Evolutionary conservation across 2,113 vertebrate genomes (phyloP).

Genomic region (Callopanchax toddi): DNA sequence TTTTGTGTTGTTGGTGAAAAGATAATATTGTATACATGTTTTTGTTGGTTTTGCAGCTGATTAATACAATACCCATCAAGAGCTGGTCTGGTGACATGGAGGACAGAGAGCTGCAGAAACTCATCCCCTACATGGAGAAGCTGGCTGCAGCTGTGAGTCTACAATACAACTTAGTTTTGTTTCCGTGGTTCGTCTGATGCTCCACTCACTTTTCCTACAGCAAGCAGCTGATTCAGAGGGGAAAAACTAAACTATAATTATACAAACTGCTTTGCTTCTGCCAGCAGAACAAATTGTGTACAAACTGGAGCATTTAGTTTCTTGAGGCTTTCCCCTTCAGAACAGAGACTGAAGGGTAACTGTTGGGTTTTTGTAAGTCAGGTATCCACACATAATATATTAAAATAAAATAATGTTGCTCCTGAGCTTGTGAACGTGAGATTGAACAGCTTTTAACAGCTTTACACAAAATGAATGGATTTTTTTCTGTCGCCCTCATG

Average conservation of each 20-base stretch:
- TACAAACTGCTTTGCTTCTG: neutral
- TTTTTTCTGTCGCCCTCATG: neutral
- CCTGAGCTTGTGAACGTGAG: too few species aligned
- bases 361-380: neutral
- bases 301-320: neutral
- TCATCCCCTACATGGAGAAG: slow-evolving; percentile 76
- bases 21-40: neutral
- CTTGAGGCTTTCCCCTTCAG: neutral
- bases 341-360: neutral
- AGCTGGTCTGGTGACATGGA: slow-evolving; percentile 77
- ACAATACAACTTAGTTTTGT: neutral
- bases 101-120: slow-evolving; percentile 79
- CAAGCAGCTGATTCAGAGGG: neutral
- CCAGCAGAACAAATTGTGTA: neutral
- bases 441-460: neutral
- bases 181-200: neutral
- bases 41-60: slow-evolving; percentile 68
- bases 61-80: slow-evolving; percentile 81
- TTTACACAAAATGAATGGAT: neutral
- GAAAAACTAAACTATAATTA: too few species aligned
- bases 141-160: slow-evolving; percentile 76
- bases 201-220: neutral
- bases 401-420: too few species aligned
- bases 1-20: neutral
- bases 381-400: too few species aligned